These are phyloP conservation scores for Bedellia somnulentella DNA, from an alignment of 2,888 invertebrate genomes.

Conservation along the genomic window DNA sequence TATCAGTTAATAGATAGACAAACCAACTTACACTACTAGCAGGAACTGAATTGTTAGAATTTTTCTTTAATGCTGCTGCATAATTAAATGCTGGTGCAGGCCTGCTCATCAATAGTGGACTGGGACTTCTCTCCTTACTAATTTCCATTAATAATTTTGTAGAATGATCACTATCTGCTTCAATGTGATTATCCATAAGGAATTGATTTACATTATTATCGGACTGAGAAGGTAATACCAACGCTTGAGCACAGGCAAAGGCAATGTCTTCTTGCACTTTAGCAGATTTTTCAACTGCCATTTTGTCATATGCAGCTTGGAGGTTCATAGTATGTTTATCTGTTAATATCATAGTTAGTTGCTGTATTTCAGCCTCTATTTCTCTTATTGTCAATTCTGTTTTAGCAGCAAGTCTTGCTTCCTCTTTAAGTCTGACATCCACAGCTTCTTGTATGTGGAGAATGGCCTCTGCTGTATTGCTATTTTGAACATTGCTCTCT, in stretches of 20 bases:
- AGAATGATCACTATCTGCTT: slow-evolving; percentile 19
- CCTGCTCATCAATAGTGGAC: slow-evolving; percentile 21
- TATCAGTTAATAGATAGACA: too few species aligned
- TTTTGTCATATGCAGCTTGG: slow-evolving; percentile 24
- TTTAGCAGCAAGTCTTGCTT: slow-evolving; percentile 40
- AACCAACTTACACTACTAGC: neutral
- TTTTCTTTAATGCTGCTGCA: slow-evolving; percentile 35
- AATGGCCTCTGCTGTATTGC: slow-evolving; percentile 39
- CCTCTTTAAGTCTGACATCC: slow-evolving; percentile 31
- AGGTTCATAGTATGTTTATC: slow-evolving; percentile 38
- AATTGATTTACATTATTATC: slow-evolving; percentile 30
- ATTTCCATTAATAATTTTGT: slow-evolving; percentile 20
- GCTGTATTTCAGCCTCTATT: slow-evolving; percentile 45
- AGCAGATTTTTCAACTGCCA: slow-evolving; percentile 25
- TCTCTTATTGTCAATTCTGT: slow-evolving; percentile 41
- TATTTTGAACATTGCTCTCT: slow-evolving; percentile 36
- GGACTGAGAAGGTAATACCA: slow-evolving; percentile 26
- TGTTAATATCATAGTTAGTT: slow-evolving; percentile 40
- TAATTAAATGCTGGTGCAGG: slow-evolving; percentile 28
- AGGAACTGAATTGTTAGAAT: slow-evolving; percentile 10
- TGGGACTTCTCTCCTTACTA: slow-evolving; percentile 22
- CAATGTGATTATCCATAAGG: slow-evolving; percentile 21
- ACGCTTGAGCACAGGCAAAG: slow-evolving; percentile 35
- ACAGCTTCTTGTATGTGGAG: slow-evolving; percentile 44
- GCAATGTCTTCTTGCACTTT: slow-evolving; percentile 40